Base-by-base conservation (phyloP, 2,888 invertebrate genomes). In the Philhelius pedissequus region DNA sequence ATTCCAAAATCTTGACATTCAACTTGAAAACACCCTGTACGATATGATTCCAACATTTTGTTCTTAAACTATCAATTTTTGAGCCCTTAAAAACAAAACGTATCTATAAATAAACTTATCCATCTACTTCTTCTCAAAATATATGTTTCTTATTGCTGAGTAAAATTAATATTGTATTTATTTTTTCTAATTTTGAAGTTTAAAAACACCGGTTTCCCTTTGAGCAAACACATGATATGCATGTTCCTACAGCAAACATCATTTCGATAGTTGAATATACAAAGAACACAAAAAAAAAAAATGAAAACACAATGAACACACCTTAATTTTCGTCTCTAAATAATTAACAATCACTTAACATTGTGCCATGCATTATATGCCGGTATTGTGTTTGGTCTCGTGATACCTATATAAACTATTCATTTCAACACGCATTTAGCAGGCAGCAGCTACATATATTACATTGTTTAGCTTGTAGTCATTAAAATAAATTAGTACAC, bases 291-390 rank as follows among this genome's bases (percentile, higher is more conserved):
- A 18, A 43, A 43, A 43, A 43, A 27, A 50, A 22, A 50, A 52
- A 52, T 52, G 2, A 27, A 52, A 52, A 15, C 15, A 15, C 22
- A 13, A 48, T 52, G 15, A 52, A 27, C 18, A 30, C 54, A 68
- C 35, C 22, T 27, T 52, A n/a, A 52, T 52, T 30, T 52, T 79
- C 40, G 30, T 66, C 30, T 64, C 43, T 20, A 22, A 32, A 20
- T 60, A 76, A 66, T 81, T 58, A 82, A 77, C 66, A 82, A 71
- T 52, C 66, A 60, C 71, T 82, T 71, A 82, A 52, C 71, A 70
- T 35, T 20, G 43, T 64, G 30, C 20, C 38, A 15, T 52, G 50
- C n/a, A 20, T 52, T 5, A n/a, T n/a, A 11, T 20, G 45, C 22
- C 52, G 52, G 52, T 52, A 15, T 52, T 6, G 40, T 7, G 40